Base-by-base conservation (phyloP, 1,140 invertebrate species). In the Lordiphosa mommai region DNA sequence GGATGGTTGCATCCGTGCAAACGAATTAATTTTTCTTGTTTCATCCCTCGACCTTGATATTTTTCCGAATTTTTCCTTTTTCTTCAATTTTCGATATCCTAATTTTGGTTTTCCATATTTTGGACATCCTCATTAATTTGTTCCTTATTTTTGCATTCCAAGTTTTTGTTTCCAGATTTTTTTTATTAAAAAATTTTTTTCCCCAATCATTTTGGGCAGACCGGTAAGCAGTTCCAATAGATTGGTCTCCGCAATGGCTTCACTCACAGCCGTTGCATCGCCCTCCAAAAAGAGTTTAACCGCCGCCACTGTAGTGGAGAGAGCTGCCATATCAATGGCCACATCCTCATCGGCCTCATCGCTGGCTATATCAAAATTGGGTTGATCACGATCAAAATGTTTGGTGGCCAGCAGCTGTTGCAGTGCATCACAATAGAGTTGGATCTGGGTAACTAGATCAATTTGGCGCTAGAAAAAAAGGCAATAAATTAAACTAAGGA, bases 381-480 rank as follows among this genome's bases (percentile, higher is more conserved):
- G 71, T 20, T 40, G 69, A 32, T 58, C 61, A 48, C 68, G 71
- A 4, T 69, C 73, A 43, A 88, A 88, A 29, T 87, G 65, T 8
- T 63, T 79, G 3, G 87, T 88, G 36, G 63, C 84, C 55, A 88
- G 36, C 14, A 88, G 56, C 50, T 72, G 59, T 56, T 76, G 69
- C 32, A 88, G 65, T 29, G 69, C 88, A 89, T 89, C 88, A 91
- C 79, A 69, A 80, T 91, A 92, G 44, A 90, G 90, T 73, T 92
- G 90, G 37, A 92, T 89, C 38, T 92, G 88, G 20, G 91, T 90
- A 44, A 88, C 85, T 38, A 92, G 88, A 64, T 93, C 92, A 61
- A 93, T 91, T 89, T 93, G 92, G 55, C 92, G 88, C 91, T 92
- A 70, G 8, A 89, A 74, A 30, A 27, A 63, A 32, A 63, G 38